Base-by-base conservation (phyloP, 2,797 vertebrate genomes). In the Eleutherodactylus coqui region DNA sequence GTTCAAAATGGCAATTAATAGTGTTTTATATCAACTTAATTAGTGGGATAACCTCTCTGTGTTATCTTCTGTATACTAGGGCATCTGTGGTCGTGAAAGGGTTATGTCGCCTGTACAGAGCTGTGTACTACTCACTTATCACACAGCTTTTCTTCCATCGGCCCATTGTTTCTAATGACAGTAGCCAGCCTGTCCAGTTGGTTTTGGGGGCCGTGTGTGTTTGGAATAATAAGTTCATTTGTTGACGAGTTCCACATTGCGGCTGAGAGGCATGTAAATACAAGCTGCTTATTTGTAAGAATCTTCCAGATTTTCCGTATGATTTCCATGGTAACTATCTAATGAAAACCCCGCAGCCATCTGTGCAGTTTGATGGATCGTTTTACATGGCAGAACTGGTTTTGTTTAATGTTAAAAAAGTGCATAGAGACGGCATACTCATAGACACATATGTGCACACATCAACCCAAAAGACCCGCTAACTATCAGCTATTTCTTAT, bases 271-370 rank as follows among this genome's bases (percentile, higher is more conserved):
- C 93, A 92, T 94, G 92, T 94, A 96, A 95, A 95, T 94, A 94
- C 94, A 95, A 94, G 94, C 94, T 95, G 94, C 93, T 94, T 94
- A 90, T 95, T 94, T 95, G 93, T 92, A 93, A 92, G 92, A 92
- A 94, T 92, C 92, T 93, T 95, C 93, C 93, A 94, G 94, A 93
- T 95, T 94, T 94, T 91, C 93, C 92, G 86, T 94, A 93, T 93
- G 92, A 96, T 95, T 94, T 92, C 94, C 94, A 95, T 96, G 94
- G 95, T 94, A 95, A 96, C 94, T 90, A 92, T 93, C 92, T 94
- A 95, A 93, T 95, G 94, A 94, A 94, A 93, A 90, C 91, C 91
- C 89, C 92, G 92, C 89, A 94, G 91, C 95, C 94, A 95, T 95
- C 93, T 95, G 94, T 93, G 92, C 92, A 89, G 89, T 88, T 93